Conservation (phyloP, 2,797 vertebrate species). For the Acipenser oxyrinchus region DNA sequence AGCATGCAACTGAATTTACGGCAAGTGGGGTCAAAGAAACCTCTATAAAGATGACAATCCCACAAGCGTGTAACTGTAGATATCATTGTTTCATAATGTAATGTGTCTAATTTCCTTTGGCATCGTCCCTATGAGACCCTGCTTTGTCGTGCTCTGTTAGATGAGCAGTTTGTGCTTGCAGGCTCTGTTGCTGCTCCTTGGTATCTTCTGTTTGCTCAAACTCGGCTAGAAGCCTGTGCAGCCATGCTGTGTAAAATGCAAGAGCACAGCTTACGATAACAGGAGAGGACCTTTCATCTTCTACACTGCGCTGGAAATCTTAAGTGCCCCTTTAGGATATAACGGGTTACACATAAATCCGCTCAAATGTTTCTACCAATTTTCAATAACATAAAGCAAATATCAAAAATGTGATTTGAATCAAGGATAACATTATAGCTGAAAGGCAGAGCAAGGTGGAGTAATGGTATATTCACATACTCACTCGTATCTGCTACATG, state of each 20-base stretch:
- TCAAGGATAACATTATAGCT: constrained; percentile 54
- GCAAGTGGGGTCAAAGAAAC: no score
- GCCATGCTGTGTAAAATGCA: constrained; percentile 54
- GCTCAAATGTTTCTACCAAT: constrained; percentile 49
- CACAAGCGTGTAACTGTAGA: neutral
- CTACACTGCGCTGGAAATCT: constrained; percentile 56
- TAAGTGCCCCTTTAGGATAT: constrained; percentile 39
- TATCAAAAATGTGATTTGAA: constrained; percentile 79
- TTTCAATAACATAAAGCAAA: constrained; percentile 73
- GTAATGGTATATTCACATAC: constrained; percentile 22
- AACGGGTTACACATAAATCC: constrained; percentile 44
- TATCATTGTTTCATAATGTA: neutral
- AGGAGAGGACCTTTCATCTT: constrained; percentile 60
- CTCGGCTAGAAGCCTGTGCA: constrained; percentile 24
- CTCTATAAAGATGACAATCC: neutral
- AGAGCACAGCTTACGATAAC: constrained; percentile 66
- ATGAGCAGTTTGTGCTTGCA: no score
- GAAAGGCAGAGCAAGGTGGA: constrained; percentile 57
- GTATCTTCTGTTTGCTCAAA: constrained; percentile 48
- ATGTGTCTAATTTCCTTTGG: constrained; percentile 1
- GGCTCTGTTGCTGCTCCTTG: constrained; percentile 28
- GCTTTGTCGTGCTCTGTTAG: neutral
- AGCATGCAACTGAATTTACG: no score
- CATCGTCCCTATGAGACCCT: neutral
- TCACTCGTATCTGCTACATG: constrained; percentile 19